Evolutionary conservation across 2,888 invertebrate genomes (phyloP).

Genomic region (Helobdella robusta): DNA sequence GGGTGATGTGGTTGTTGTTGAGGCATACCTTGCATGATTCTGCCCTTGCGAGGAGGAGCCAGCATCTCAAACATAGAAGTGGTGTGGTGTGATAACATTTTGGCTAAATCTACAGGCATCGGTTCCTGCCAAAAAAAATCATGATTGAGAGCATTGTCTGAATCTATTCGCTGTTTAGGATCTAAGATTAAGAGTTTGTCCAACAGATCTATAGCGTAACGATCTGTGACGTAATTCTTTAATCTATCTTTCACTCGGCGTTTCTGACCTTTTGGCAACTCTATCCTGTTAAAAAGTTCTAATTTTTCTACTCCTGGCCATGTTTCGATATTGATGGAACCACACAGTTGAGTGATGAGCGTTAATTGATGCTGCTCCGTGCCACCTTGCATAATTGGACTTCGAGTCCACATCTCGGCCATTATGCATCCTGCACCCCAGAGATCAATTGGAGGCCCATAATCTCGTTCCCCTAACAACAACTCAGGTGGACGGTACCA

Average conservation of each 20-base stretch:
- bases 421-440: conserved; percentile 90
- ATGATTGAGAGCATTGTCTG: conserved; percentile 86
- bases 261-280: conserved; percentile 43
- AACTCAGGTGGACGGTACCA: conserved; percentile 68
- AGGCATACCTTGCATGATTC: too few relatives aligned
- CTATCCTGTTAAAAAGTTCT: conserved; percentile 62
- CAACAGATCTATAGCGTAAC: conserved; percentile 80
- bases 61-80: conserved; percentile 91
- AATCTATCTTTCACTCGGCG: conserved; percentile 52
- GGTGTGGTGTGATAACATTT: conserved; percentile 80
- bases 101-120: conserved; percentile 62
- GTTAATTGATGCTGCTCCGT: conserved; percentile 91
- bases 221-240: conserved; percentile 79
- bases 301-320: conserved; percentile 68
- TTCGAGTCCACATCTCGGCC: conserved; percentile 97
- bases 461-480: conserved; percentile 63
- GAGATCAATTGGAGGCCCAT: conserved; percentile 91
- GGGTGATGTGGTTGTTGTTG: too few relatives aligned
- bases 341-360: conserved; percentile 87
- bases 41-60: conserved; percentile 58
- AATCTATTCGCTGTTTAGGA: conserved; percentile 74
- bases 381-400: conserved; percentile 65
- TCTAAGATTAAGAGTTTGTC: conserved; percentile 83
- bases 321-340: conserved; percentile 75
- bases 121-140: conserved; percentile 98